Evolutionary conservation across 2,888 invertebrate species (phyloP).

Genomic region (Melolontha melolontha): DNA sequence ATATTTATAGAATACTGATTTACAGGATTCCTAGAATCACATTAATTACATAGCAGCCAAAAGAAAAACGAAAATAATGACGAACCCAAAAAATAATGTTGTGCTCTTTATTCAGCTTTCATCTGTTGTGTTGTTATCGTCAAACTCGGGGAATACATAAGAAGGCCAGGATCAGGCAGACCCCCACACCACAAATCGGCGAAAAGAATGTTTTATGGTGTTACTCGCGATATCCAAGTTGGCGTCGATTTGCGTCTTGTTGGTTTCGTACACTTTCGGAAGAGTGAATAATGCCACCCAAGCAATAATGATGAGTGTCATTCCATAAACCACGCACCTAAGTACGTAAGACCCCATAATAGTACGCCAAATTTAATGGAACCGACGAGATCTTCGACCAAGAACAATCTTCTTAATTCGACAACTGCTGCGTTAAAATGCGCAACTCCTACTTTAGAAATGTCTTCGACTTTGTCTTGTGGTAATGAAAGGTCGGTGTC

Average conservation of each 20-base stretch:
- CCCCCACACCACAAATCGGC: too few relatives aligned
- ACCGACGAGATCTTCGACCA: conserved; percentile 97
- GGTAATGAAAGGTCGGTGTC: conserved; percentile 90
- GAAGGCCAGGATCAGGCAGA: too few relatives aligned
- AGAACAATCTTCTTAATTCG: conserved; percentile 92
- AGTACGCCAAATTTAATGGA: conserved; percentile 94
- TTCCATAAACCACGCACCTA: conserved; percentile 99
- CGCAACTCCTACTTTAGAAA: conserved; percentile 87
- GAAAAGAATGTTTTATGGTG: too few relatives aligned
- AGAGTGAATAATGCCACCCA: conserved; percentile 94
- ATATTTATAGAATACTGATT: too few relatives aligned
- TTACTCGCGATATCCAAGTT: conserved; percentile 89
- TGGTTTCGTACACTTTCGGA: conserved; percentile 96
- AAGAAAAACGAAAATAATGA: too few relatives aligned
- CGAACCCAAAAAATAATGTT: too few relatives aligned
- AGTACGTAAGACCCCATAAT: conserved; percentile 96
- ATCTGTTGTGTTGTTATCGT: too few relatives aligned
- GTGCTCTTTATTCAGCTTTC: too few relatives aligned
- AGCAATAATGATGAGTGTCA: conserved; percentile 96
- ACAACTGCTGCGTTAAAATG: conserved; percentile 85
- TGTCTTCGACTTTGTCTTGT: conserved; percentile 90
- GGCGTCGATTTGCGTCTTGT: conserved; percentile 93
- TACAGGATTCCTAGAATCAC: too few relatives aligned
- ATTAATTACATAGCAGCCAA: too few relatives aligned
- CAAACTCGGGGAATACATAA: too few relatives aligned